phyloP scores from a whole-genome alignment of 1,140 invertebrate species.

The Aplysia californica region DNA sequence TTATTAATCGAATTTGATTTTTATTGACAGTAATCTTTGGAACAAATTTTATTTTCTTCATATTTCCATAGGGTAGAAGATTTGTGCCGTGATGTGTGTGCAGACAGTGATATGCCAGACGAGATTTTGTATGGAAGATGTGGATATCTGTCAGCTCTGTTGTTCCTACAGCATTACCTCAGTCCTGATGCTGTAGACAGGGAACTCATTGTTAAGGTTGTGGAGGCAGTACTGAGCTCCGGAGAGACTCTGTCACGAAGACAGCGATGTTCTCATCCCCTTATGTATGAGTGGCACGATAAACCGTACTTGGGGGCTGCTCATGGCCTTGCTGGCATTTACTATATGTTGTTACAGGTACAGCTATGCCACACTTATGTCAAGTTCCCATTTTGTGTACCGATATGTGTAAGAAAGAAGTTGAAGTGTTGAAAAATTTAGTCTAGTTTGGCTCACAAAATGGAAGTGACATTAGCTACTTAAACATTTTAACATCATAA shows the following conservation, averaged over 20 bases:
- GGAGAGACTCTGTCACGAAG: constrained; percentile 72
- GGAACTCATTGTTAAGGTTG: constrained; percentile 69
- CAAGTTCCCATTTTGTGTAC: too few species aligned
- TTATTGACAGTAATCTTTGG: neutral
- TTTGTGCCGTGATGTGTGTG: constrained; percentile 35
- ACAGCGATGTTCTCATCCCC: constrained; percentile 68
- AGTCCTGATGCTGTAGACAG: constrained; percentile 24
- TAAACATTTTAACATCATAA: neutral
- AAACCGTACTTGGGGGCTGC: constrained; percentile 88
- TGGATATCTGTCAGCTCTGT: constrained; percentile 82
- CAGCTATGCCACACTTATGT: too few species aligned
- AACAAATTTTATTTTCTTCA: neutral
- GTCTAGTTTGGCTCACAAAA: neutral
- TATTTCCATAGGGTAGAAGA: constrained; percentile 3
- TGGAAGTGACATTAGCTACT: neutral
- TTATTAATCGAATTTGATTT: neutral
- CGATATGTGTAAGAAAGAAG: neutral
- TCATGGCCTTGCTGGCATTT: constrained; percentile 87
- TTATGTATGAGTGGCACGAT: constrained; percentile 91
- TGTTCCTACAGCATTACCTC: constrained; percentile 70
- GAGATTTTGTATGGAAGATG: constrained; percentile 87
- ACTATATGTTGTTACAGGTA: constrained; percentile 84
- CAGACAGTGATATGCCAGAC: constrained; percentile 74
- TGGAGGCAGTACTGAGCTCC: constrained; percentile 75
- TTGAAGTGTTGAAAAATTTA: neutral